phyloP scores from a whole-genome alignment of 2,113 vertebrate species.

The Camelus bactrianus region DNA sequence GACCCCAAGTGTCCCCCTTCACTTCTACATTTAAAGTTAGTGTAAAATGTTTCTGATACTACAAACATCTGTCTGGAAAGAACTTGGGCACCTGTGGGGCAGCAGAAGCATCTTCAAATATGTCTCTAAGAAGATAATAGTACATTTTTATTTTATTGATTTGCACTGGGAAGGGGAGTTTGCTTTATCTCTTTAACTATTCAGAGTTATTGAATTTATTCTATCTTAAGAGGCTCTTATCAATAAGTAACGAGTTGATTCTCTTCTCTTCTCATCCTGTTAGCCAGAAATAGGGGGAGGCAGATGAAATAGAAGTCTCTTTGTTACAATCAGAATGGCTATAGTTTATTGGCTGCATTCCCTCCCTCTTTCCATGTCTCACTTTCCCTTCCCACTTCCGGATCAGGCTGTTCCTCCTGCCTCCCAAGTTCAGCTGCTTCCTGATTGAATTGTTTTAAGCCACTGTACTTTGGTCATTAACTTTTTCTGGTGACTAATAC shows the following conservation, averaged over 20 bases:
- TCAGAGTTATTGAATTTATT: conserved; percentile 55
- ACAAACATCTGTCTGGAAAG: conserved; percentile 7
- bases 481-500: conserved; percentile 49
- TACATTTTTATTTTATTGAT: conserved; percentile 26
- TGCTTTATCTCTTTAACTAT: conserved; percentile 68
- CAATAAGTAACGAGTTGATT: conserved; percentile 37
- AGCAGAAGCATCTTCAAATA: conserved; percentile 18
- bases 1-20: not conserved
- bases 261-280: conserved; percentile 34
- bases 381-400: not conserved
- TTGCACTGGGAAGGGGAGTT: conserved; percentile 56
- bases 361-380: not conserved
- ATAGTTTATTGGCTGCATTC: not conserved
- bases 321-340: not conserved
- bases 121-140: not conserved
- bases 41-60: not conserved
- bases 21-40: not conserved
- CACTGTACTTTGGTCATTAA: not conserved
- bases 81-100: not conserved
- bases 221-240: conserved; percentile 48
- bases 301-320: not conserved
- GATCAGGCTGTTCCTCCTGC: not conserved
- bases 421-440: not conserved
- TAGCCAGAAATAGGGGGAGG: not conserved
- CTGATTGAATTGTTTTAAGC: conserved; percentile 22